These are phyloP conservation scores for Luidia sarsii DNA, from an alignment of 53 echinoderm and acorn worm species.

Conservation along the genomic window DNA sequence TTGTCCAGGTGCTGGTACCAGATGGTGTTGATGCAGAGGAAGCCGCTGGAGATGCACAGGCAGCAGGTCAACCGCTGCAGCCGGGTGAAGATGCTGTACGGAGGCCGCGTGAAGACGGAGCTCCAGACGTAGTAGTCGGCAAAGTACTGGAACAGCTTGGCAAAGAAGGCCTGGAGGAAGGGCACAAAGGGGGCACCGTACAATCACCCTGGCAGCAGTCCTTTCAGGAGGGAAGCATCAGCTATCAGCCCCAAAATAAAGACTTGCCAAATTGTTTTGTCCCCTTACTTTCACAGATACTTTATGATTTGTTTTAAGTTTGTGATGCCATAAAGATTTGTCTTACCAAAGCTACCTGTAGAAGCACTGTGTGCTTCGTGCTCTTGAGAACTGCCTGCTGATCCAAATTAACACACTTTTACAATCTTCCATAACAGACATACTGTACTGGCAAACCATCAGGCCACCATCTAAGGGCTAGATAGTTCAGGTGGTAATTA, in stretches of 20 bases:
- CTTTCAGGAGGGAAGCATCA: not conserved
- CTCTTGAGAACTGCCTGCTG: no score
- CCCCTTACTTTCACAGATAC: no score
- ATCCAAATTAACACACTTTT: no score
- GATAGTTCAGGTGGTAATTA: no score
- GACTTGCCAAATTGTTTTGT: not conserved
- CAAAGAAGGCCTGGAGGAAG: conserved; percentile 31
- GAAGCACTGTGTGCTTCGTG: no score
- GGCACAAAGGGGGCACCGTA: no score
- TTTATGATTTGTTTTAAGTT: no score
- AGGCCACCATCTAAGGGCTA: no score
- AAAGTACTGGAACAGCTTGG: conserved; percentile 94
- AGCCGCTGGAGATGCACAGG: conserved; percentile 81
- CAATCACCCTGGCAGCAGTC: not conserved
- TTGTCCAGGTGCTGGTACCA: conserved; percentile 83
- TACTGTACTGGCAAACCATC: no score
- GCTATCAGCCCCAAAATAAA: not conserved
- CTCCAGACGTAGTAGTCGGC: conserved; percentile 99
- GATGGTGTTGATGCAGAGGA: conserved; percentile 89
- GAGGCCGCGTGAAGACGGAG: conserved; percentile 87
- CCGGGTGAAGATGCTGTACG: conserved; percentile 93
- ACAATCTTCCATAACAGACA: no score
- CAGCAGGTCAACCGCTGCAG: conserved; percentile 89
- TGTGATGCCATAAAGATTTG: no score
- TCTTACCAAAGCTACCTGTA: no score